Base-by-base conservation (phyloP, 2,888 invertebrate species). In the Dasysyrphus tricinctus region DNA sequence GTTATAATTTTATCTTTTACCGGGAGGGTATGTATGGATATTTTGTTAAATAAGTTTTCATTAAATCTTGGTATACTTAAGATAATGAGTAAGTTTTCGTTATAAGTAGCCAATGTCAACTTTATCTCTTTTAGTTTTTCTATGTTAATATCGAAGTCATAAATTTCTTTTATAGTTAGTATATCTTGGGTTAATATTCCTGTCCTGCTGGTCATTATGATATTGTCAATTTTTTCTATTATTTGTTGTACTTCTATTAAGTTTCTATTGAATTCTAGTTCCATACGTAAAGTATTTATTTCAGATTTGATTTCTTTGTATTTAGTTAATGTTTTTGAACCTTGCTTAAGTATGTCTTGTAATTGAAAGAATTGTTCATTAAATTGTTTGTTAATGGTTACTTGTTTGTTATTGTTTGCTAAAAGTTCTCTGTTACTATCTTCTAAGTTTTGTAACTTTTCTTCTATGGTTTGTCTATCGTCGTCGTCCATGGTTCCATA, bases 401-500 rank as follows among this genome's bases (percentile, higher is more conserved):
- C 32, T 32, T 32, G 32, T 32, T 32, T 32, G 32, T 32, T 12
- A 56, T 56, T 56, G 8, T 56, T 56, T 56, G 32, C 2, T n/a
- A 56, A 32, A 56, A 56, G 14, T 56, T 56, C 54, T 32, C 2
- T 56, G 19, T 56, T 56, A 56, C 14, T 56, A n/a, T 56, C 54
- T 56, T 56, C 54, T 56, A 24, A 3, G 24, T 24, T 32, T 65
- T 29, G 42, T 24, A 65, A 32, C 11, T 32, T 47, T 32, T 70
- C 56, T 57, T 56, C 44, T 29, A 70, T 70, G 39, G 37, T 56
- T 69, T 54, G 14, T 54, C 54, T 14, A 39, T 70, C 54, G 29
- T 70, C 56, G 34, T 70, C 70, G 42, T 70, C 56, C 70, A 70
- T 70, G 7, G 54, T 70, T 70, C 70, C 42, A 12, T 70, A 70